Conservation (phyloP, 2,888 invertebrate genomes). For the Perizoma flavofasciatum region DNA sequence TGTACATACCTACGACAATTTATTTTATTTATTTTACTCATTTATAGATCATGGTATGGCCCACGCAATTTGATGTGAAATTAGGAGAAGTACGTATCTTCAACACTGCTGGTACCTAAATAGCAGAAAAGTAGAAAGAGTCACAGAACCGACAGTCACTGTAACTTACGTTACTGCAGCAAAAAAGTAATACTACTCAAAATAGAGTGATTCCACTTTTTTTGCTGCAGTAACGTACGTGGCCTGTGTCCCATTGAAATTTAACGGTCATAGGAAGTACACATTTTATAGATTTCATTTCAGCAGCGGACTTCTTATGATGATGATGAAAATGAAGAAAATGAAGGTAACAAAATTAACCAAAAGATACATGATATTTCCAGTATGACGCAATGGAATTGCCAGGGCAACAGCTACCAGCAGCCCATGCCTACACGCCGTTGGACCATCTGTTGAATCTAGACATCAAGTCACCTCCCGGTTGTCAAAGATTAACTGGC, state of each 20-base stretch:
- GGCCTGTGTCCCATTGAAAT: too few species aligned
- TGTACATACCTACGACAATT: conserved; percentile 1
- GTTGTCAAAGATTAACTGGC: conserved; percentile 78
- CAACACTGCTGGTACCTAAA: not conserved
- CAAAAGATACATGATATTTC: not conserved
- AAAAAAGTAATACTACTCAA: too few species aligned
- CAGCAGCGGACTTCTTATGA: too few species aligned
- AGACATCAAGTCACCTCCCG: conserved; percentile 72
- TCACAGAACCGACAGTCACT: too few species aligned
- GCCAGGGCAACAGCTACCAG: conserved; percentile 75
- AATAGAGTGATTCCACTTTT: too few species aligned
- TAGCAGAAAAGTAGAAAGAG: too few species aligned
- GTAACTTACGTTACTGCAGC: too few species aligned
- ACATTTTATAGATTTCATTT: too few species aligned
- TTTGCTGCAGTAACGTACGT: too few species aligned
- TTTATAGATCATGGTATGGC: conserved; percentile 67
- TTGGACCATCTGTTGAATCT: conserved; percentile 78
- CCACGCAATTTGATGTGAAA: conserved; percentile 61
- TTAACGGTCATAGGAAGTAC: too few species aligned
- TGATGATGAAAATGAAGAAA: too few species aligned
- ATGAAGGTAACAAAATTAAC: too few species aligned
- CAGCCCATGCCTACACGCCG: conserved; percentile 73
- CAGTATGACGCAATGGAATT: conserved; percentile 74
- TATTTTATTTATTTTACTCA: conserved; percentile 21
- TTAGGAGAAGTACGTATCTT: conserved; percentile 60